phyloP scores from a whole-genome alignment of 2,888 invertebrate genomes.

The Aphidoletes aphidimyza region DNA sequence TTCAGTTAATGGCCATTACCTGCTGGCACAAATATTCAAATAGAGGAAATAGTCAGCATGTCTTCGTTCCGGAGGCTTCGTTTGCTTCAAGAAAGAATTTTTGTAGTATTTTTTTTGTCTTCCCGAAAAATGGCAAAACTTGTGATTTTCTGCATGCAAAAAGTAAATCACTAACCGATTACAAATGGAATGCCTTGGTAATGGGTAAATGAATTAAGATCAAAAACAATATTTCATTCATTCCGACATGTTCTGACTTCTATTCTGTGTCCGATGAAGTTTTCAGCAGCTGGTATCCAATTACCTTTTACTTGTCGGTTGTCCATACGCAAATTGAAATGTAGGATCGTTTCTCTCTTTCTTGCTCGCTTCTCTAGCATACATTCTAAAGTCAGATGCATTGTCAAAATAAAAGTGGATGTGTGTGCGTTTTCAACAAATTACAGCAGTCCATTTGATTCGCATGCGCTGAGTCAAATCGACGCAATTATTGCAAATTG shows the following conservation, averaged over 20 bases:
- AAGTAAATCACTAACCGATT: no score
- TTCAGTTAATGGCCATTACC: neutral
- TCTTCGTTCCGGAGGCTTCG: no score
- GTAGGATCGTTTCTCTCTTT: no score
- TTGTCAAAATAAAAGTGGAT: neutral
- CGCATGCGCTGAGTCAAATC: neutral
- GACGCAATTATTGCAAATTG: slow-evolving; percentile 23
- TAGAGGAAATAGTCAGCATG: no score
- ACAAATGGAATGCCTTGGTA: no score
- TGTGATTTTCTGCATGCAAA: no score
- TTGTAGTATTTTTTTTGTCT: no score
- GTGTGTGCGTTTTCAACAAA: neutral
- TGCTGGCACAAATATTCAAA: neutral
- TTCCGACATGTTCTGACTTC: neutral
- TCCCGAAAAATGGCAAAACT: no score
- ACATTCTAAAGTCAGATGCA: no score
- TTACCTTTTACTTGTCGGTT: neutral
- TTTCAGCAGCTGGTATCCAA: slow-evolving; percentile 1
- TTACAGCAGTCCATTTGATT: neutral
- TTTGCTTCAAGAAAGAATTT: no score
- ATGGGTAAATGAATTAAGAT: neutral
- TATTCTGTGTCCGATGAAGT: neutral
- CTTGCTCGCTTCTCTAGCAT: no score
- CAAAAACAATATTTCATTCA: neutral
- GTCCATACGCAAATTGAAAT: neutral